A percentile compares a stretch with the other conserved stretches of the same genome.
These are phyloP conservation scores for Pilophorus perplexus DNA, from an alignment of 2,888 invertebrate genomes.

Conservation along the genomic window DNA sequence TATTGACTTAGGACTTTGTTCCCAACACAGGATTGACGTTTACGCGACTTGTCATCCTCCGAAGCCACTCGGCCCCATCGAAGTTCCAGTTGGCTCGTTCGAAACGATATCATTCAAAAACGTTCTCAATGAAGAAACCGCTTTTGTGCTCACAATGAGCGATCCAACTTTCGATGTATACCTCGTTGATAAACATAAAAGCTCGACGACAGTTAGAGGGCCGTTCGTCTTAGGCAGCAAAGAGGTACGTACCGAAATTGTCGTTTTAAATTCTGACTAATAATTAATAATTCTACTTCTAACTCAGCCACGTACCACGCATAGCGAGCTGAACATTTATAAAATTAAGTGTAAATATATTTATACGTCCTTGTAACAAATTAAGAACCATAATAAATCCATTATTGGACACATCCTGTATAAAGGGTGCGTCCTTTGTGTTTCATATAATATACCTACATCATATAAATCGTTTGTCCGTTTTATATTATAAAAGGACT, in stretches of 20 bases:
- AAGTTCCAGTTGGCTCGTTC: not conserved
- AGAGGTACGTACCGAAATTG: not conserved
- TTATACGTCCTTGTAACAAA: too few relatives aligned
- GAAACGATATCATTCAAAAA: not conserved
- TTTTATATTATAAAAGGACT: too few relatives aligned
- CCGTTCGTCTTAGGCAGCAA: conserved; percentile 3
- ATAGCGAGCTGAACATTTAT: too few relatives aligned
- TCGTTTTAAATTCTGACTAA: not conserved
- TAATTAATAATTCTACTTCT: not conserved
- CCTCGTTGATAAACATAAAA: not conserved
- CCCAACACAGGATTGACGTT: not conserved
- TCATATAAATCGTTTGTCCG: too few relatives aligned
- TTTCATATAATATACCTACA: too few relatives aligned
- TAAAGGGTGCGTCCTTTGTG: too few relatives aligned
- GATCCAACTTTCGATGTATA: not conserved
- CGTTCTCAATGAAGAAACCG: not conserved
- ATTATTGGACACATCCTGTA: too few relatives aligned
- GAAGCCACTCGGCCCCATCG: not conserved
- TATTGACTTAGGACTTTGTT: too few relatives aligned
- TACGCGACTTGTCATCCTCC: not conserved
- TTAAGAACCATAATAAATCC: too few relatives aligned
- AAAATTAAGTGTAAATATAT: too few relatives aligned
- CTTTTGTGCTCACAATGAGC: not conserved
- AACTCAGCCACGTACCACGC: too few relatives aligned
- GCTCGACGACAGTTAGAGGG: not conserved